These are phyloP conservation scores for Rhinoderma darwinii DNA, from an alignment of 2,113 vertebrate species.

Conservation along the genomic window DNA sequence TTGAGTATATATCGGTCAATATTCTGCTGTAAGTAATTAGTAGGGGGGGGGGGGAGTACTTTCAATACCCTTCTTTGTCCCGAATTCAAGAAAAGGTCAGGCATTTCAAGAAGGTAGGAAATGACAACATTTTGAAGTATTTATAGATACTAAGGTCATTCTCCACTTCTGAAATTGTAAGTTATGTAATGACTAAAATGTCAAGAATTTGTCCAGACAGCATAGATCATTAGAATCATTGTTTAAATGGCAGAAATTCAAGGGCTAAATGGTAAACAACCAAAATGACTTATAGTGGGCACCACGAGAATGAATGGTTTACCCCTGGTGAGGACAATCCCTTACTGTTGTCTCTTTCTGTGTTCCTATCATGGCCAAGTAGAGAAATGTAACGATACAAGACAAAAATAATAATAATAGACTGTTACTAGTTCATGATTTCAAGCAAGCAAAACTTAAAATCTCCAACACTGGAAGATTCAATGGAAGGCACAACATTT, in stretches of 20 bases:
- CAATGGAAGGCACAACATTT: no score
- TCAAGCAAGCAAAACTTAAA: not conserved
- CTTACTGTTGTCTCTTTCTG: conserved; percentile 19
- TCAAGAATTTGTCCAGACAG: conserved; percentile 47
- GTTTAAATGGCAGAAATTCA: conserved; percentile 47
- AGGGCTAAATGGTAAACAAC: conserved; percentile 42
- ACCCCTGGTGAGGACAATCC: conserved; percentile 47
- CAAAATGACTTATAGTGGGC: conserved; percentile 40
- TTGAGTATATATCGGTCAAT: not conserved
- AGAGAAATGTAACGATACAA: conserved; percentile 2
- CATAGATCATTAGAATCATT: conserved; percentile 40
- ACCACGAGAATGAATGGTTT: conserved; percentile 12
- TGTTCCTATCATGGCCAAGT: not conserved
- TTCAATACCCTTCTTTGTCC: not conserved
- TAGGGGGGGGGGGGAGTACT: not conserved
- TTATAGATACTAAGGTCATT: conserved; percentile 21
- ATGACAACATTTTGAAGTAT: not conserved
- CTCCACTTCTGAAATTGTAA: conserved; percentile 9
- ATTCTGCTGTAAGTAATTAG: not conserved
- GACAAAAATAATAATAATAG: not conserved
- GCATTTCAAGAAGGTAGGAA: not conserved
- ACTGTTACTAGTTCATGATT: not conserved
- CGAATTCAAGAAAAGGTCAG: not conserved
- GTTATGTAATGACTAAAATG: conserved; percentile 46
- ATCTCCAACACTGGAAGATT: not conserved